Evolutionary conservation across 2,888 invertebrate species (phyloP).

Genomic region (Phytoseiulus persimilis): DNA sequence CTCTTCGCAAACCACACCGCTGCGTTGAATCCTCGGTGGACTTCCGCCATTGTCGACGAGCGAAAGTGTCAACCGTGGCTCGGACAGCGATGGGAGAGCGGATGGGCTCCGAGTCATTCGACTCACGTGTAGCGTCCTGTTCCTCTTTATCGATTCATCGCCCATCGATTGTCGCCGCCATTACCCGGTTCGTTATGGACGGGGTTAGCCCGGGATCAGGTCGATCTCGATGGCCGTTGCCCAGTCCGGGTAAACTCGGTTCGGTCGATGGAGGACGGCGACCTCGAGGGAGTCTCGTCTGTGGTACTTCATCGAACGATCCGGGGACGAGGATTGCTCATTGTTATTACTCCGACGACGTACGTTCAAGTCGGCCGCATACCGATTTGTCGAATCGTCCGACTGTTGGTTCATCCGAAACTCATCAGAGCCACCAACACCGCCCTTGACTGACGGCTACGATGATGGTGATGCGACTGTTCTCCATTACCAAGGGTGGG

Average conservation of each 20-base stretch:
- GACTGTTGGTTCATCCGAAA: not conserved
- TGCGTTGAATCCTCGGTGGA: no score
- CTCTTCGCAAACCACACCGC: no score
- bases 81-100: not conserved
- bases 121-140: not conserved
- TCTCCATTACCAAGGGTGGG: not conserved
- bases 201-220: not conserved
- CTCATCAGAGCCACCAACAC: not conserved
- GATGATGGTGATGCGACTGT: not conserved
- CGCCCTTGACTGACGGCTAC: not conserved
- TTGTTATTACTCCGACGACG: not conserved
- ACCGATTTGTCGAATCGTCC: not conserved
- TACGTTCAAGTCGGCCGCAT: not conserved
- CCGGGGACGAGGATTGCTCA: not conserved
- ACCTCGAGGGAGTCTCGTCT: not conserved
- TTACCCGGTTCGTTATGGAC: not conserved
- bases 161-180: not conserved
- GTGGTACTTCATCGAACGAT: not conserved
- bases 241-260: not conserved
- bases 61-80: not conserved
- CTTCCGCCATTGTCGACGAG: not conserved
- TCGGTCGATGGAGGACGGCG: not conserved
- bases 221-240: not conserved
- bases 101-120: not conserved
- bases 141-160: not conserved